A percentile compares a stretch with the other conserved stretches of the same genome.
These are phyloP conservation scores for Globodera rostochiensis DNA, from an alignment of 1,140 invertebrate species.

Conservation along the genomic window DNA sequence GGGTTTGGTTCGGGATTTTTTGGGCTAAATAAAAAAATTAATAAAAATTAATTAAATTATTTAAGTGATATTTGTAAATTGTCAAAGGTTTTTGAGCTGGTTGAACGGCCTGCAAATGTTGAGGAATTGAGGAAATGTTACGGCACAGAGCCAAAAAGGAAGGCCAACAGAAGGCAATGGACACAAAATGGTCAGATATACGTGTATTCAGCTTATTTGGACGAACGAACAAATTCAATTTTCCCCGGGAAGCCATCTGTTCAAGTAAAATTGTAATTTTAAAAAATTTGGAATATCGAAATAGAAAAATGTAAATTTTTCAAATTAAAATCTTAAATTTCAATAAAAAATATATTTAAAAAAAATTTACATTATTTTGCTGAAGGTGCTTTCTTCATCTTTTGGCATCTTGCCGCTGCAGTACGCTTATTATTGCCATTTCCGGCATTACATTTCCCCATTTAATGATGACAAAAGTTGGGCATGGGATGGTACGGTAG, in stretches of 20 bases:
- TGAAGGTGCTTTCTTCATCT: constrained; percentile 23
- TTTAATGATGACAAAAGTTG: neutral
- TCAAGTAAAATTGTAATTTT: constrained; percentile 9
- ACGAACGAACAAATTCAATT: constrained; percentile 24
- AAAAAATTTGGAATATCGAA: neutral
- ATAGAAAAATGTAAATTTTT: constrained; percentile 4
- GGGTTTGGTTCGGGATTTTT: neutral
- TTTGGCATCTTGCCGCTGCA: constrained; percentile 12
- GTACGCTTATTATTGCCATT: constrained; percentile 4
- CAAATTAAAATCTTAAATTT: neutral
- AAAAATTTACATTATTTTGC: neutral
- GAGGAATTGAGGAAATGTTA: constrained; percentile 8
- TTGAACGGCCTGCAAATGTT: neutral
- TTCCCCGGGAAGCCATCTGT: neutral
- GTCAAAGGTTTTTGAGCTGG: constrained; percentile 2
- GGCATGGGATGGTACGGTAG: constrained; percentile 5
- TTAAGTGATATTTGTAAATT: neutral
- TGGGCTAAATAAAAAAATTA: neutral
- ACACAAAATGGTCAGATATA: constrained; percentile 28
- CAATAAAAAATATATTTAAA: neutral
- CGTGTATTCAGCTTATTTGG: constrained; percentile 35
- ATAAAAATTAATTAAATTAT: neutral
- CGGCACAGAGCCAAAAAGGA: neutral
- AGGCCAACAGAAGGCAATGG: constrained; percentile 8
- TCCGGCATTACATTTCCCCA: constrained; percentile 10